These are phyloP conservation scores for Eledone cirrhosa DNA, from an alignment of 2,888 invertebrate species.

Conservation along the genomic window DNA sequence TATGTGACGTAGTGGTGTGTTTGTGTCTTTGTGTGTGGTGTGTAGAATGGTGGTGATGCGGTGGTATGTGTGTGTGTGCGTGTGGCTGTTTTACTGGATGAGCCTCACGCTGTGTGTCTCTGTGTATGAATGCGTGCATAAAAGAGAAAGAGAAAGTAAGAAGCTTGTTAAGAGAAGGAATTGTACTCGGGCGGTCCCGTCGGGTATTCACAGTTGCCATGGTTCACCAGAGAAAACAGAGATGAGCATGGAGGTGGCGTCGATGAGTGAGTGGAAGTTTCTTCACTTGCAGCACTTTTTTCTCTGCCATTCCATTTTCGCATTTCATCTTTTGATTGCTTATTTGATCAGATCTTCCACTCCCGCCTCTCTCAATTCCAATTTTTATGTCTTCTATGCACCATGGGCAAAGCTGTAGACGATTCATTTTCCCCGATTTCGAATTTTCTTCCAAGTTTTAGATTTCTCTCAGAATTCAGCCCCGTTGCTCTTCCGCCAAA, in stretches of 20 bases:
- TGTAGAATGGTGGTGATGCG: no score
- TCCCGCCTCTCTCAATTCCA: background rate
- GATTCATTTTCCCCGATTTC: conserved; percentile 18
- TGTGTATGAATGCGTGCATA: background rate
- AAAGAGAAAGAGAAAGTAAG: background rate
- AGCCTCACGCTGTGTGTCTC: background rate
- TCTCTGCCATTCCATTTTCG: conserved; percentile 18
- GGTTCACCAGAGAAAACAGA: conserved; percentile 6
- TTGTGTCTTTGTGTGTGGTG: background rate
- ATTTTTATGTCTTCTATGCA: conserved; percentile 22
- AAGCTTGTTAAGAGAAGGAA: conserved; percentile 3
- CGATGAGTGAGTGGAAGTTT: background rate
- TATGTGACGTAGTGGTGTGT: background rate
- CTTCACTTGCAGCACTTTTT: background rate
- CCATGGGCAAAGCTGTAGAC: conserved; percentile 16
- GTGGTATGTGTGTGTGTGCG: background rate
- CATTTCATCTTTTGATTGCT: conserved; percentile 25
- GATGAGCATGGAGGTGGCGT: background rate
- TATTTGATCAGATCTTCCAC: conserved; percentile 15
- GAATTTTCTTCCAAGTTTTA: conserved; percentile 22
- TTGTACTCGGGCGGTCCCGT: background rate
- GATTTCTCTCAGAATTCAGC: conserved; percentile 4
- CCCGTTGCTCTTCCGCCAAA: background rate
- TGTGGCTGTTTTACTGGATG: background rate
- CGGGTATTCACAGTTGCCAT: conserved; percentile 23